Conservation (phyloP, 1,140 invertebrate species). For the Psilanteris sp. region DNA sequence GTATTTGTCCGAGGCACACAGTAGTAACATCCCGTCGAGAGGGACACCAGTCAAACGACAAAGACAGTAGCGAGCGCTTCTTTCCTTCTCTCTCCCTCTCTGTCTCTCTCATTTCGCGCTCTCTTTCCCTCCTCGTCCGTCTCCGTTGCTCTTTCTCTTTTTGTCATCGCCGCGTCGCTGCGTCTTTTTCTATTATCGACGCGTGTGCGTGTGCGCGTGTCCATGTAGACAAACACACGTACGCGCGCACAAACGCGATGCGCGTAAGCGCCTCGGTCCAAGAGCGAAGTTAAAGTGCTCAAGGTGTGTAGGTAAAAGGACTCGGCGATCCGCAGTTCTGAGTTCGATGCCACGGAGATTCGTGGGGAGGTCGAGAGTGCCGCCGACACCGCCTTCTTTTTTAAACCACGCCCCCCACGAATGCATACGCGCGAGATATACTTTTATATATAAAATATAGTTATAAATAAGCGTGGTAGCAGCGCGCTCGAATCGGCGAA, state of each 20-base stretch:
- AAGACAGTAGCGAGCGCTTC: slow-evolving; percentile 21
- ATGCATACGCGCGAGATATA: slow-evolving; percentile 59
- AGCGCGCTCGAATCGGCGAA: slow-evolving; percentile 11
- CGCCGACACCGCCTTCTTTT: slow-evolving; percentile 74
- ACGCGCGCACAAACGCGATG: slow-evolving; percentile 4
- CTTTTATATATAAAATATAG: slow-evolving; percentile 48
- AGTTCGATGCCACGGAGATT: slow-evolving; percentile 70
- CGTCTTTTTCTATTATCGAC: slow-evolving; percentile 32
- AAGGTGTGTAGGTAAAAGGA: slow-evolving; percentile 63
- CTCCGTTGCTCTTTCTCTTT: slow-evolving; percentile 21
- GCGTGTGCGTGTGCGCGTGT: slow-evolving; percentile 1
- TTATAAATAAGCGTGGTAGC: slow-evolving; percentile 47
- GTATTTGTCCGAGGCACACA: slow-evolving; percentile 52
- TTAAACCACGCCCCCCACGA: slow-evolving; percentile 76
- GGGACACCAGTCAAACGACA: slow-evolving; percentile 29
- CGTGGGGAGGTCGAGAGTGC: slow-evolving; percentile 65
- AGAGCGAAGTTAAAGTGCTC: slow-evolving; percentile 48
- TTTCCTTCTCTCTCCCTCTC: slow-evolving; percentile 19
- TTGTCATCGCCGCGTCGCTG: not conserved
- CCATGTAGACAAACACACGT: slow-evolving; percentile 4
- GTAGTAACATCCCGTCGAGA: slow-evolving; percentile 50
- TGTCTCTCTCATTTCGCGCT: too few relatives aligned
- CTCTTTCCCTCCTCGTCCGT: too few relatives aligned
- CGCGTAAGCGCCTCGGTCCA: slow-evolving; percentile 24
- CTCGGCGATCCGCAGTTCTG: slow-evolving; percentile 64